phyloP scores from a whole-genome alignment of 2,888 invertebrate species.

The Diarsia brunnea region DNA sequence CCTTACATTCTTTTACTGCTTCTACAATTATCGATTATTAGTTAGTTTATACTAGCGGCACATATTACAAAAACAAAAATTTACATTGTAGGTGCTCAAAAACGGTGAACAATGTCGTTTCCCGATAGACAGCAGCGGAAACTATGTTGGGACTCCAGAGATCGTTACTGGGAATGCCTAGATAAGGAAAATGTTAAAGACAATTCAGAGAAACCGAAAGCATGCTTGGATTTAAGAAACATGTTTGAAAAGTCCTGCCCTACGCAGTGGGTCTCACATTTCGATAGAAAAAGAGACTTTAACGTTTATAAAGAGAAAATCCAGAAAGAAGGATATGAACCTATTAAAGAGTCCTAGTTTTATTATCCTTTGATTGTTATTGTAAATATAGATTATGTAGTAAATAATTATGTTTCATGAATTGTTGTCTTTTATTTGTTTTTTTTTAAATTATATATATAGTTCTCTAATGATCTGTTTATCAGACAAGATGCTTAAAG shows the following conservation, averaged over 20 bases:
- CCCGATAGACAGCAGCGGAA: slow-evolving; percentile 94
- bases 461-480: slow-evolving; percentile 30
- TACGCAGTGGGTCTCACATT: slow-evolving; percentile 97
- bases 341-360: slow-evolving; percentile 90
- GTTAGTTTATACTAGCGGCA: slow-evolving; percentile 4
- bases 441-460: slow-evolving; percentile 63
- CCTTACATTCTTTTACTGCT: slow-evolving; percentile 32
- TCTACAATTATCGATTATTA: slow-evolving; percentile 31
- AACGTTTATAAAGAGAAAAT: slow-evolving; percentile 97
- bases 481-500: not conserved
- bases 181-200: slow-evolving; percentile 93
- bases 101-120: slow-evolving; percentile 93
- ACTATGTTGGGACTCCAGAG: slow-evolving; percentile 96
- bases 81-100: slow-evolving; percentile 83
- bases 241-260: slow-evolving; percentile 95
- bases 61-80: slow-evolving; percentile 64
- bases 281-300: slow-evolving; percentile 97
- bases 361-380: slow-evolving; percentile 71
- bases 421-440: slow-evolving; percentile 76
- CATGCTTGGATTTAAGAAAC: slow-evolving; percentile 93
- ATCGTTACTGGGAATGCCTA: slow-evolving; percentile 97
- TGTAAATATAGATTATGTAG: slow-evolving; percentile 87
- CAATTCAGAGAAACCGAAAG: slow-evolving; percentile 87
- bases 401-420: slow-evolving; percentile 81
- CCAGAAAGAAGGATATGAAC: slow-evolving; percentile 96